phyloP scores from a whole-genome alignment of 1,140 invertebrate genomes.

The Aphelinus certus region DNA sequence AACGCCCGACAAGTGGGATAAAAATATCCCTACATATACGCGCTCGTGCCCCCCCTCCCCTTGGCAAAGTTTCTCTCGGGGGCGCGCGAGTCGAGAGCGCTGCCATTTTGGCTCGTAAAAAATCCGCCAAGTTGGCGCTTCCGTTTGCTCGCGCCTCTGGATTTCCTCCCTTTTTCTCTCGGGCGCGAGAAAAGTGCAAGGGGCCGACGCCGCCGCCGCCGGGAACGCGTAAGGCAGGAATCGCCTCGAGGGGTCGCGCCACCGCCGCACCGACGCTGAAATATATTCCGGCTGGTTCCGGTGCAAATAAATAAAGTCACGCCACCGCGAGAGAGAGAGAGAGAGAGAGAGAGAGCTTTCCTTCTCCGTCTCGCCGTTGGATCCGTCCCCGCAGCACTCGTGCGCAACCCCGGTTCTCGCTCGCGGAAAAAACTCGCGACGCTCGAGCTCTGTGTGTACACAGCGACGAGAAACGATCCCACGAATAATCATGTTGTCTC shows the following conservation, averaged over 20 bases:
- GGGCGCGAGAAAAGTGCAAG: conserved; percentile 36
- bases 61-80: conserved; percentile 10
- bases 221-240: conserved; percentile 32
- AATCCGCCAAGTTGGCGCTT: conserved; percentile 64
- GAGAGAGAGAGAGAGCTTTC: background rate
- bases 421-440: too few species aligned
- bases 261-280: conserved; percentile 50
- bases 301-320: conserved; percentile 68
- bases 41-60: background rate
- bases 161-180: conserved; percentile 45
- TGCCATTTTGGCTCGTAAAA: conserved; percentile 58
- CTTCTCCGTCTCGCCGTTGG: background rate
- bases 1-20: too few species aligned
- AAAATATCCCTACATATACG: too few species aligned
- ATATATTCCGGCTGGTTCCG: conserved; percentile 67
- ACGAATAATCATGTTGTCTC: too few species aligned
- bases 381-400: too few species aligned
- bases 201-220: conserved; percentile 39
- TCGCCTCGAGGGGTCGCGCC: conserved; percentile 43
- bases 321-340: conserved; percentile 46
- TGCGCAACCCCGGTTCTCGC: too few species aligned
- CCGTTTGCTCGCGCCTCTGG: conserved; percentile 59
- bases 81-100: background rate
- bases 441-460: too few species aligned
- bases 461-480: too few species aligned